Evolutionary conservation across 2,888 invertebrate species (phyloP), one percentile per base, ranked within the genome.

Genomic region (Andrena flavipes): DNA sequence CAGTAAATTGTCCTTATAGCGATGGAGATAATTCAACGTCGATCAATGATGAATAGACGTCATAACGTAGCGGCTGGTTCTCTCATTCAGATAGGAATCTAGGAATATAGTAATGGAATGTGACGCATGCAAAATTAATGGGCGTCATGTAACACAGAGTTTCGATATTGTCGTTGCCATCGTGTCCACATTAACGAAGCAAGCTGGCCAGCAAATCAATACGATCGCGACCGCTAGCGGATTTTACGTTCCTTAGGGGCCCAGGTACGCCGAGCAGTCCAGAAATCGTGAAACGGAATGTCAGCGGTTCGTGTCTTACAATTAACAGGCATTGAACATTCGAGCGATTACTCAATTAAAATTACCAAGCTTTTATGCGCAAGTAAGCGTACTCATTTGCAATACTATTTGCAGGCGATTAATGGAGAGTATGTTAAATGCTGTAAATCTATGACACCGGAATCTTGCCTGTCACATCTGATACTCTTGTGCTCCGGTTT

Each of bases 151-250:
- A 81, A 84, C 82, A 76, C 71, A 79, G 85, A 84, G 84, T 84
- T 82, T 84, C 70, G 78, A 68, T 79, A 82, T 82, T 74, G 79
- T 70, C 65, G 70, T 84, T 84, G 74, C 62, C 80, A 70, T 86
- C 74, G 80, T 76, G 79, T 73, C 69, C 79, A 80, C 84, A 79
- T 87, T 88, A 84, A 82, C 74, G 86, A 82, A 84, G 85, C 85
- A 69, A 29, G 80, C 70, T 71, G 63, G 26, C 35, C 49, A 54
- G 62, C 54, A 76, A 86, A 88, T 87, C 87, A 78, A 87, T 86
- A 86, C 79, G 79, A 76, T 64, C 77, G 74, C 76, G 75, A 84
- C 81, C 71, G 60, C 78, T 62, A 59, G 70, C 75, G 77, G 76
- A 83, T 77, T 20, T 62, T 33, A 13, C 33, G 29, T 7, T 29